Percentiles rank a stretch among this genome's conserved stretches.
Evolutionary conservation across 2,113 vertebrate species (phyloP).

Genomic region (Pteronura brasiliensis): DNA sequence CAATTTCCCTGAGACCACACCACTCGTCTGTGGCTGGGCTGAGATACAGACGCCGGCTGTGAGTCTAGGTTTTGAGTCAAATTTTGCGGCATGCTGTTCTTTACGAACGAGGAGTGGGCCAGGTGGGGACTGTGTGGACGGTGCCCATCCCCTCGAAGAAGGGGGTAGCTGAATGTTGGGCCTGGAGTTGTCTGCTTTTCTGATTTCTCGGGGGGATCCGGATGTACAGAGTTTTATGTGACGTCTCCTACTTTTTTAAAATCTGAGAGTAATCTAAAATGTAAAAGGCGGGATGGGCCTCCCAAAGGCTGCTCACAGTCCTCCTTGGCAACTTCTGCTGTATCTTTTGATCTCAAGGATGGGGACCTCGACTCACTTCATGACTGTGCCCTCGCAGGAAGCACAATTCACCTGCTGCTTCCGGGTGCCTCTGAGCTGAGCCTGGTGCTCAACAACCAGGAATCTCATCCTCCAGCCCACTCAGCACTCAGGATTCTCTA

Average conservation of each 20-base stretch:
- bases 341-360: background rate
- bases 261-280: background rate
- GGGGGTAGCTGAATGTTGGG: background rate
- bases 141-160: background rate
- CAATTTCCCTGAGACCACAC: background rate
- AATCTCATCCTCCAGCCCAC: too few relatives aligned
- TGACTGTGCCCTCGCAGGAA: background rate
- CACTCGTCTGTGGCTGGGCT: too few relatives aligned
- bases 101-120: background rate
- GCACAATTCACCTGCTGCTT: background rate
- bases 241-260: background rate
- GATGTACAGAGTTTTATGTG: background rate
- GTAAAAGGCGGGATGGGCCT: background rate
- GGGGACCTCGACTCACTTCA: rapidly evolving
- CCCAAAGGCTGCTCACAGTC: background rate
- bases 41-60: background rate
- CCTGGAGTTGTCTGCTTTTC: background rate
- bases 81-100: background rate
- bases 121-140: background rate
- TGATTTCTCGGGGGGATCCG: background rate
- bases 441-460: background rate
- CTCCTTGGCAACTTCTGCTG: background rate
- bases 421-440: background rate
- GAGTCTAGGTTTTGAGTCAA: background rate
- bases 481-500: background rate